A percentile compares a stretch with the other conserved stretches of the same genome.
Conservation (phyloP, 2,888 invertebrate species). For the Agrochola lychnidis region DNA sequence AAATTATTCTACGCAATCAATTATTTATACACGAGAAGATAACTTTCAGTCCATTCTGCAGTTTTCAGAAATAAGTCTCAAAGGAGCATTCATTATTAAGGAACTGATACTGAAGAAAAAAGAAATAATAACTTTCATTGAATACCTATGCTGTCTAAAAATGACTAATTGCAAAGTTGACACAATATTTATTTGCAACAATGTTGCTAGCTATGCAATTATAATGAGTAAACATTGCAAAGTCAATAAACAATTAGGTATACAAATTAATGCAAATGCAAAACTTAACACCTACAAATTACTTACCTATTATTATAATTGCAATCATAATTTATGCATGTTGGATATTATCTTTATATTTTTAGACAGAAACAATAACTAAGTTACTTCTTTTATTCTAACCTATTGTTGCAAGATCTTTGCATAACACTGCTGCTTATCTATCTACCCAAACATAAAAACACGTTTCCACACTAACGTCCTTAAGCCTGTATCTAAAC, state of each 20-base stretch:
- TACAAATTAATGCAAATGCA: slow-evolving; percentile 10
- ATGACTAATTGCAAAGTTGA: background rate
- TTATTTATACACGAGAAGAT: background rate
- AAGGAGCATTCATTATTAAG: background rate
- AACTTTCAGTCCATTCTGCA: background rate
- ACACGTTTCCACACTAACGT: background rate
- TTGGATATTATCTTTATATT: background rate
- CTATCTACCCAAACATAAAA: background rate
- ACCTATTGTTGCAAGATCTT: background rate
- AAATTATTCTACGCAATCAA: slow-evolving; percentile 6
- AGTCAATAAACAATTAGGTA: slow-evolving; percentile 16
- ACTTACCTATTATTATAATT: slow-evolving; percentile 7
- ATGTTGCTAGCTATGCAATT: background rate
- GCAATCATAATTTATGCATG: slow-evolving; percentile 30
- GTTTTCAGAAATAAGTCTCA: background rate
- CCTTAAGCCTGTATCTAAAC: background rate
- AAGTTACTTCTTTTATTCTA: background rate
- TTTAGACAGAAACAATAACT: background rate
- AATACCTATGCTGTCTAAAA: background rate
- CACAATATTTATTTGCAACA: background rate
- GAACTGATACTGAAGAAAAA: background rate
- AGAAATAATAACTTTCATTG: background rate
- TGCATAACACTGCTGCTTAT: no score
- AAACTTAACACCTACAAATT: slow-evolving; percentile 9
- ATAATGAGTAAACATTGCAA: slow-evolving; percentile 5